Base-by-base conservation (phyloP, 2,888 invertebrate genomes). In the Agrypnus murinus region DNA sequence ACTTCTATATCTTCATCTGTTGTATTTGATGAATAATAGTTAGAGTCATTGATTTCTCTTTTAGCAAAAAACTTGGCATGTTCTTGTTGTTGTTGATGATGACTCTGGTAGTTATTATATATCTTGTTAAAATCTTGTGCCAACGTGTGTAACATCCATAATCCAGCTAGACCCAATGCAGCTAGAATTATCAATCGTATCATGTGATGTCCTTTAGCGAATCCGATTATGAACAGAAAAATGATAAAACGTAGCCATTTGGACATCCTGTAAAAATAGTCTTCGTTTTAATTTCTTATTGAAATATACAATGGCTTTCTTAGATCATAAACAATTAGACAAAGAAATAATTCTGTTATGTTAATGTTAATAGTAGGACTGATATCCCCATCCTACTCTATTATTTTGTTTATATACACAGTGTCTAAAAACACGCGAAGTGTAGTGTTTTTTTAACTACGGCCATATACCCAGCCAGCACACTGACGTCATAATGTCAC, bases 81-180 rank as follows among this genome's bases (percentile, higher is more conserved):
- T 12, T n/a, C n/a, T n/a, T 48, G 36, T 9, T 1, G 19, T 15
- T 14, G 40, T 36, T 7, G 8, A 10, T 58, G 9, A 7, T 58
- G 9, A 7, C 9, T 10, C 17, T 66, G 66, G n/a, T 66, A 34
- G n/a, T 71, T 65, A 25, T 45, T 59, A 34, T 50, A 69, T 14
- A 86, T 85, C 68, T 81, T 82, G 71, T 81, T 82, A 76, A 84
- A 86, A 76, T 87, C 86, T 75, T 85, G 84, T 2, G 86, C 86
- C 40, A 87, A 78, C 43, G 82, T 82, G 65, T 87, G 87, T 36
- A 87, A 77, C 84, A 87, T 83, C 84, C 86, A 87, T 72, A 87
- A 75, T 9, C 87, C 87, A 10, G 84, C 84, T 60, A 87, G 78
- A 10, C 87, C 87, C 64, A 86, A 76, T 9, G 81, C 82, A 7